Base-by-base conservation (phyloP, 2,888 invertebrate species). In the Heliconius aoede region DNA sequence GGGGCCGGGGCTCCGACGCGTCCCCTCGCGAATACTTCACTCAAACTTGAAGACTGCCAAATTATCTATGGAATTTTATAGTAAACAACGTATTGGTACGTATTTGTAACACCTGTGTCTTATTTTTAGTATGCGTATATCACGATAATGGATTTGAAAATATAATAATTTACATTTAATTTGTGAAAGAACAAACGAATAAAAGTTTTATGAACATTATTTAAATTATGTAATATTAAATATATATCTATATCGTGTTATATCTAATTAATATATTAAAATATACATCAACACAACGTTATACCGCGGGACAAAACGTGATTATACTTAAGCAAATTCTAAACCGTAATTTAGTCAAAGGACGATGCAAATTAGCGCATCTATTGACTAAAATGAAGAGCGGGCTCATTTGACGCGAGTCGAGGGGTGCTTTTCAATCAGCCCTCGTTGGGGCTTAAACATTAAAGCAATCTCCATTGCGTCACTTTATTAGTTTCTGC, bases 281-380 rank as follows among this genome's bases (percentile, higher is more conserved):
- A 64, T 64, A n/a, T 21, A 55, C n/a, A 36, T 60, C 26, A 28
- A 13, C 26, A 32, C 21, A 32, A 28, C 58, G 24, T 40, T 32
- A 30, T 62, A 72, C 21, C 72, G 30, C 51, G 46, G 68, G 55
- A 15, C 64, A 64, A 71, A 69, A 36, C 30, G 46, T 73, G 40
- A 74, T 71, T 55, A 71, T 55, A 51, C 55, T 60, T 76, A 78
- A 78, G 68, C 69, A 78, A 73, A 79, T 79, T 79, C 77, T 79
- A 79, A 79, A 81, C 81, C 77, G 79, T 81, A 83, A 82, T 83
- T 82, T 83, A 81, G 80, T 82, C 83, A 84, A 83, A 90, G 90
- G 91, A 91, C 87, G 91, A 93, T 93, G 93, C 92, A 93, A 94
- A 94, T 94, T 93, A 93, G 87, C 88, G 85, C 89, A 89, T 91